Percentiles rank a stretch among this genome's conserved stretches.
These are phyloP conservation scores for Ashinkailepas kermadecensis DNA, from an alignment of 2,888 invertebrate genomes.

Conservation along the genomic window DNA sequence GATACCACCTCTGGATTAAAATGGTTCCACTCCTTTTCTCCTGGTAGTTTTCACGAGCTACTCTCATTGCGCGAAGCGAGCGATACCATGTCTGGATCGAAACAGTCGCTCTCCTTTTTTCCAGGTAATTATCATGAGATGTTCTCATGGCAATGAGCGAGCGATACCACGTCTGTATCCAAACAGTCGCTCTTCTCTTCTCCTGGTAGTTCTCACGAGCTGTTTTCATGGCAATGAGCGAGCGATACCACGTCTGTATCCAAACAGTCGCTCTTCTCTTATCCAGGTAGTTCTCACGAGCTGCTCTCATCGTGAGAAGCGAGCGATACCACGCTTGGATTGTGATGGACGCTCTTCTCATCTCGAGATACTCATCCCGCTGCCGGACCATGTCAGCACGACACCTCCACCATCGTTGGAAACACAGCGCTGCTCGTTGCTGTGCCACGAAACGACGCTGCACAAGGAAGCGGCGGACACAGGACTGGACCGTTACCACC, in stretches of 20 bases:
- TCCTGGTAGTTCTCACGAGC: neutral
- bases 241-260: constrained; percentile 25
- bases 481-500: neutral
- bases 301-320: neutral
- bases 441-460: neutral
- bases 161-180: constrained; percentile 18
- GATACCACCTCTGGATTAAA: too few relatives aligned
- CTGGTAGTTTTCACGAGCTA: neutral
- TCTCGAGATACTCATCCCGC: constrained; percentile 5
- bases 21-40: neutral
- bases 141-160: neutral
- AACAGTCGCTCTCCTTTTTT: neutral
- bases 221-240: neutral
- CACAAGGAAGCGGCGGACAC: neutral
- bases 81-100: constrained; percentile 24
- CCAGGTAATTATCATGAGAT: neutral
- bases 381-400: neutral
- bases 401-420: neutral
- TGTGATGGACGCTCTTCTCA: neutral
- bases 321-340: constrained; percentile 23
- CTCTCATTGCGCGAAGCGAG: neutral
- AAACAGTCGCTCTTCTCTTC: neutral
- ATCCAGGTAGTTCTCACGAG: neutral
- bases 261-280: neutral
- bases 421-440: neutral